Evolutionary conservation across 2,797 vertebrate genomes (phyloP), one percentile per base, ranked within the genome.

Genomic region (Babyrousa celebensis): DNA sequence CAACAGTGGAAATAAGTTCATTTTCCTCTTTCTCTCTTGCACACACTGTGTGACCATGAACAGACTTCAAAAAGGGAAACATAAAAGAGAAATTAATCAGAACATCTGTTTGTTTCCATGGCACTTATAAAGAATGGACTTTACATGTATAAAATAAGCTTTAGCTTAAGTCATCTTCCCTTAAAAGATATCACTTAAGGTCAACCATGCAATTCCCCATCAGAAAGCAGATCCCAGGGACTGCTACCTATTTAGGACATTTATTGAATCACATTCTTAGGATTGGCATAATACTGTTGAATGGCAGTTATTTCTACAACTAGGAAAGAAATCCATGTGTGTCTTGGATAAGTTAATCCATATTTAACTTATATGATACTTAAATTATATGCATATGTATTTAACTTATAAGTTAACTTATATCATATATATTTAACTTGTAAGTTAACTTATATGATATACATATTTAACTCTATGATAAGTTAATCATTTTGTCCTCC

Each of bases 61-160:
- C 75, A 17, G 71, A 63, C 40, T 82, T 96, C 70, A 71, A 68
- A 74, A 78, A n/a, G 29, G 3, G 52, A 85, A 88, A 56, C 40
- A 65, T 40, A 40, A 32, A 40, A 27, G 25, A 4, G 25, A 82
- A 75, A 82, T 89, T 86, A 92, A 72, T 89, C 25, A 82, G 43
- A 77, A 40, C 21, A 80, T 68, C 21, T 77, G 12, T 84, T 60
- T 70, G 11, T 86, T 78, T 90, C 36, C 11, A 68, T 72, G 5
- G 16, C 16, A 10, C 25, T 21, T 68, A 29, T 58, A 54, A 56
- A 84, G 40, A 89, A 75, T 82, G 25, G 25, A 32, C 6, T 72
- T 87, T 96, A 18, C 16, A 11, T 79, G 58, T 32, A 77, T 89
- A 58, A 90, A 93, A 52, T 56, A 79, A 82, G 7, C n/a, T 74